Conservation (phyloP, 2,888 invertebrate genomes). For the Xylota sylvarum region DNA sequence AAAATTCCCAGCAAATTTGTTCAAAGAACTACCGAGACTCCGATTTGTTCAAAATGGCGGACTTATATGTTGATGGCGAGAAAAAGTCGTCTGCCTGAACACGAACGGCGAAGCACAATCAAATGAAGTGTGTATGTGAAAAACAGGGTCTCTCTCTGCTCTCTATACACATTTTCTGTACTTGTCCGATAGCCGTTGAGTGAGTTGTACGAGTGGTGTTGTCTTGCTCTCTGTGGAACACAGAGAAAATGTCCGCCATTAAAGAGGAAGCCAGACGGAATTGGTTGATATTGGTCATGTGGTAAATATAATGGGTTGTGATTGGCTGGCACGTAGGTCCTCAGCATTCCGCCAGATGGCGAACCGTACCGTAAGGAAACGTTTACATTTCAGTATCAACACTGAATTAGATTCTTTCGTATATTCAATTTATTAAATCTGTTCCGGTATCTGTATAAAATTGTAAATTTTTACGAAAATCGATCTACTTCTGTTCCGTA, state of each 20-base stretch:
- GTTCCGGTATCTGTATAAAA: too few species aligned
- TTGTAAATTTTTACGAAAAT: too few species aligned
- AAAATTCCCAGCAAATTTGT: slow-evolving; percentile 77
- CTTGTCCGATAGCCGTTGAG: slow-evolving; percentile 18
- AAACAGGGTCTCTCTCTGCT: slow-evolving; percentile 93
- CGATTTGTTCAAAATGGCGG: slow-evolving; percentile 77
- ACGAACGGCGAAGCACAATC: slow-evolving; percentile 73
- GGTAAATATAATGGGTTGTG: slow-evolving; percentile 42
- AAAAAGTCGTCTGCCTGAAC: slow-evolving; percentile 73
- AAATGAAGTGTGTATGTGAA: slow-evolving; percentile 81
- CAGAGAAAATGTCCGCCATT: slow-evolving; percentile 87
- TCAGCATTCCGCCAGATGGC: slow-evolving; percentile 67
- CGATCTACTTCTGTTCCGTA: too few species aligned
- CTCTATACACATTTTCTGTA: slow-evolving; percentile 87
- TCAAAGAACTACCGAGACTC: slow-evolving; percentile 77
- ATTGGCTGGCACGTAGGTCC: slow-evolving; percentile 28
- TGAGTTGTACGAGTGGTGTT: not conserved
- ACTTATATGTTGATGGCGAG: slow-evolving; percentile 77
- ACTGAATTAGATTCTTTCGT: not conserved
- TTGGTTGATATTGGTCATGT: slow-evolving; percentile 83
- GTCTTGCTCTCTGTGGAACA: slow-evolving; percentile 32
- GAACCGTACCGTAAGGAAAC: not conserved
- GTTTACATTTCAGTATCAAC: slow-evolving; percentile 2
- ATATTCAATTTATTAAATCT: too few species aligned
- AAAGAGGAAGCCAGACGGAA: slow-evolving; percentile 84